phyloP scores from a whole-genome alignment of 1,140 invertebrate genomes.

The Zaprionus inermis region DNA sequence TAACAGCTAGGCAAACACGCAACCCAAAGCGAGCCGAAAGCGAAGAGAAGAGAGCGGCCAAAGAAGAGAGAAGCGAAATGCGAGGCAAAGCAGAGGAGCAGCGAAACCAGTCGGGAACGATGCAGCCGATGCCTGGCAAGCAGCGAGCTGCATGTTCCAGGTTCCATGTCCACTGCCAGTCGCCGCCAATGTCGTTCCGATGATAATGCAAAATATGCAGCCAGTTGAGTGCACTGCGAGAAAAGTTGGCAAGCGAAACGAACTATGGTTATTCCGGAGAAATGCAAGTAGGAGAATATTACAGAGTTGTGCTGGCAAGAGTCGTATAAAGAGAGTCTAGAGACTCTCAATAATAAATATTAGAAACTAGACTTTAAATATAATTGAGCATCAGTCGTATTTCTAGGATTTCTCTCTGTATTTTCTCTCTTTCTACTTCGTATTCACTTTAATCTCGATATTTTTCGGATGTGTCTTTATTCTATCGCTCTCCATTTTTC shows the following conservation, averaged over 20 bases:
- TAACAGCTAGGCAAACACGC: slow-evolving; percentile 81
- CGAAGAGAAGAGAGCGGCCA: slow-evolving; percentile 14
- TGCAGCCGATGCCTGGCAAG: not conserved
- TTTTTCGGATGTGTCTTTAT: too few species aligned
- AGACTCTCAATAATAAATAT: too few species aligned
- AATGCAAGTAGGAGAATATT: not conserved
- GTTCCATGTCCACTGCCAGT: slow-evolving; percentile 7
- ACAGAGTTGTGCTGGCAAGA: too few species aligned
- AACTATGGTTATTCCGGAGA: too few species aligned
- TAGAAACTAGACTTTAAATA: too few species aligned
- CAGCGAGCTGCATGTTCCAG: slow-evolving; percentile 12
- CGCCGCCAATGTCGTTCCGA: slow-evolving; percentile 30
- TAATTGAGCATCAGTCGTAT: too few species aligned
- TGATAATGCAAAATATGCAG: slow-evolving; percentile 75
- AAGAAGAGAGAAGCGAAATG: not conserved
- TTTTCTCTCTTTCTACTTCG: too few species aligned
- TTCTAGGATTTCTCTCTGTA: too few species aligned
- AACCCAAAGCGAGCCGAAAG: slow-evolving; percentile 30
- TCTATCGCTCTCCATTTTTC: too few species aligned
- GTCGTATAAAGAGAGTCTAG: too few species aligned
- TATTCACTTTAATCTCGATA: too few species aligned
- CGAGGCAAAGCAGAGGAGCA: not conserved
- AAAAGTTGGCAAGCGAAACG: not conserved
- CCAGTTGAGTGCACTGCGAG: slow-evolving; percentile 31
- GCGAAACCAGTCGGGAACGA: slow-evolving; percentile 30